These are phyloP conservation scores for Cynoglossus semilaevis DNA, from an alignment of 2,113 vertebrate genomes.

Conservation along the genomic window DNA sequence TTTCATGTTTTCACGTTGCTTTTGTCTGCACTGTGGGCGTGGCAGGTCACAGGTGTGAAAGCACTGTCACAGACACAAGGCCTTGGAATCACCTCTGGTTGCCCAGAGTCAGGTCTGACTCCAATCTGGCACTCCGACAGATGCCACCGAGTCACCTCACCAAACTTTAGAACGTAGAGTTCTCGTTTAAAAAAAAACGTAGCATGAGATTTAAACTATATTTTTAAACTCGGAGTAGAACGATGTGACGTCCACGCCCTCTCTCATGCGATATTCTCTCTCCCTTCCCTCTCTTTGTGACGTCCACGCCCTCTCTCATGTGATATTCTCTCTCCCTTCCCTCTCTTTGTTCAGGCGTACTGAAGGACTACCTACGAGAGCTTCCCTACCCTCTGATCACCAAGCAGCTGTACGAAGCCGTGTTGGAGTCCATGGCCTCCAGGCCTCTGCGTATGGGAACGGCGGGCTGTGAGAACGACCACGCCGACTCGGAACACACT, in stretches of 20 bases:
- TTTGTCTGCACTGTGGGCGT: constrained; percentile 45
- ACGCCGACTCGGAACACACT: constrained; percentile 81
- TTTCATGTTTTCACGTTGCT: constrained; percentile 56
- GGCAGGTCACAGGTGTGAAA: constrained; percentile 58
- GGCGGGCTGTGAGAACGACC: constrained; percentile 86
- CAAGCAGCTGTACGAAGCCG: constrained; percentile 90
- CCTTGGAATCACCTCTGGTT: constrained; percentile 5
- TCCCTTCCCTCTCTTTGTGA: background rate
- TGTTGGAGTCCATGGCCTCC: constrained; percentile 86
- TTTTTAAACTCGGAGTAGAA: background rate
- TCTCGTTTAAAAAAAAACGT: too few species aligned
- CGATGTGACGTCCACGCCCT: background rate
- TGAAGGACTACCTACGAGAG: constrained; percentile 97
- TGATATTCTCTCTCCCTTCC: background rate
- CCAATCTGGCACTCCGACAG: constrained; percentile 34
- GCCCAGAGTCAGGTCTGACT: constrained; percentile 18
- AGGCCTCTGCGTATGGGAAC: constrained; percentile 86
- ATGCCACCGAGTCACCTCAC: constrained; percentile 17
- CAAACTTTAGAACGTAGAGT: constrained; percentile 22
- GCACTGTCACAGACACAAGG: constrained; percentile 6
- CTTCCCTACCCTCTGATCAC: constrained; percentile 93
- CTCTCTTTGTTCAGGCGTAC: constrained; percentile 78
- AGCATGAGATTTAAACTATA: too few species aligned
- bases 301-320: background rate
- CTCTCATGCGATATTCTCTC: background rate